These are phyloP conservation scores for Vidua macroura DNA, from an alignment of 2,113 vertebrate species.

Conservation along the genomic window DNA sequence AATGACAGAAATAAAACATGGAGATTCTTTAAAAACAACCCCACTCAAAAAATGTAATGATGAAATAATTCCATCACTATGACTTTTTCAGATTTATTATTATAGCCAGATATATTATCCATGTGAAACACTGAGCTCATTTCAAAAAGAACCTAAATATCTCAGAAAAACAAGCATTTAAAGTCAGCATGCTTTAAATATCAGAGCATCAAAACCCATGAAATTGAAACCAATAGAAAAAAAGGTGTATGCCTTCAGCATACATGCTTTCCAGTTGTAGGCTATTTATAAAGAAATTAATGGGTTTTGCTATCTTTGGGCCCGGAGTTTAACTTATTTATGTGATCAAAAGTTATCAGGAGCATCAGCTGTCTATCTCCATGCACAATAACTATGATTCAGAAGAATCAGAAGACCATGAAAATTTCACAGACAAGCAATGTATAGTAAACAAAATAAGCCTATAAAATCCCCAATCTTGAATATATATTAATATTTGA, in stretches of 20 bases:
- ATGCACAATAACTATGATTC: conserved; percentile 19
- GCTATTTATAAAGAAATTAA: not conserved
- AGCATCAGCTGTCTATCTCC: conserved; percentile 14
- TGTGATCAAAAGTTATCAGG: not conserved
- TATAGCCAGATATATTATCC: not conserved
- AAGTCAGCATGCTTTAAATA: not conserved
- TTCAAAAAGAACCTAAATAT: not conserved
- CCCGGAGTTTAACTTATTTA: conserved; percentile 10
- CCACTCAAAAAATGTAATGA: not conserved
- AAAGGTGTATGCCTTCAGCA: not conserved
- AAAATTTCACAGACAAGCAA: conserved; percentile 38
- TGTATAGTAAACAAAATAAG: conserved; percentile 24
- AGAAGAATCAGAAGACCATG: conserved; percentile 33
- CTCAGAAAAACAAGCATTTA: not conserved
- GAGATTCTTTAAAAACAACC: not conserved
- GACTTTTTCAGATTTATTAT: not conserved
- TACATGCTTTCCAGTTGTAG: not conserved
- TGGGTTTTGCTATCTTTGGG: not conserved
- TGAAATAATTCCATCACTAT: not conserved
- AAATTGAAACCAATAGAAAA: not conserved
- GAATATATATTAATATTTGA: conserved; percentile 61
- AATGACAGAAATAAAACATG: not conserved
- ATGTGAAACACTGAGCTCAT: not conserved
- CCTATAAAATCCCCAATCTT: conserved; percentile 52
- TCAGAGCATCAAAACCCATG: not conserved